Base-by-base conservation (phyloP, 2,797 vertebrate genomes). In the Hoplostethus mediterraneus region DNA sequence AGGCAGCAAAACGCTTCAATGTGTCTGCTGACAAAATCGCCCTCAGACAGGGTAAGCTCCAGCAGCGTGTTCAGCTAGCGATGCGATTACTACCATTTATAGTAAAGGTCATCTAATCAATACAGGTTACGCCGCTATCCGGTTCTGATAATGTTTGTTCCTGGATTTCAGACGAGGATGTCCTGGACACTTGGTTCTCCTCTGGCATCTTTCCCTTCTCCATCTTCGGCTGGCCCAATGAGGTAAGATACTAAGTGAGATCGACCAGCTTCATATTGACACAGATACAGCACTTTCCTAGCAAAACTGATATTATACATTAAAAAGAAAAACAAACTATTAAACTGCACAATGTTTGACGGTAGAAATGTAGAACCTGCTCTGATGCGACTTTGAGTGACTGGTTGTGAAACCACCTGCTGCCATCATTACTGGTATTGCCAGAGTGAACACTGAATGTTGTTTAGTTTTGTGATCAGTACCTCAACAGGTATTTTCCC, bases 181-280 rank as follows among this genome's bases (percentile, higher is more conserved):
- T 98, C 21, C 84, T 98, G 85, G 97, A 98, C 80, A 98, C 97
- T 25, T 98, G 97, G 97, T 98, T 97, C 90, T 98, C 97, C 0
- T 98, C 97, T 4, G 96, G 96, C 52, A 94, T 97, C 78, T 97
- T 98, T 84, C 97, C 97, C 13, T 96, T 98, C 82, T 98, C 97
- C 64, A 97, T 97, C 84, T 95, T 98, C 3, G 97, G 97, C 5
- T 98, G 97, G 97, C 97, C 97, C 77, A 95, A 93, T 74, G 93
- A 95, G 93, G 95, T 96, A 71, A 77, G 75, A 76, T 5, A 49
- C 42, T 6, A 48, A 6, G 14, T 4, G 49, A 75, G 73, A 67
- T 79, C 78, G 59, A 33, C 44, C 49, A 40, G 57, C 72, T 77
- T 52, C 60, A 12, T 51, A 9, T 59, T 70, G 61, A 63, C 72